Conservation (phyloP, 2,113 vertebrate species). For the Baryphthengus martii region DNA sequence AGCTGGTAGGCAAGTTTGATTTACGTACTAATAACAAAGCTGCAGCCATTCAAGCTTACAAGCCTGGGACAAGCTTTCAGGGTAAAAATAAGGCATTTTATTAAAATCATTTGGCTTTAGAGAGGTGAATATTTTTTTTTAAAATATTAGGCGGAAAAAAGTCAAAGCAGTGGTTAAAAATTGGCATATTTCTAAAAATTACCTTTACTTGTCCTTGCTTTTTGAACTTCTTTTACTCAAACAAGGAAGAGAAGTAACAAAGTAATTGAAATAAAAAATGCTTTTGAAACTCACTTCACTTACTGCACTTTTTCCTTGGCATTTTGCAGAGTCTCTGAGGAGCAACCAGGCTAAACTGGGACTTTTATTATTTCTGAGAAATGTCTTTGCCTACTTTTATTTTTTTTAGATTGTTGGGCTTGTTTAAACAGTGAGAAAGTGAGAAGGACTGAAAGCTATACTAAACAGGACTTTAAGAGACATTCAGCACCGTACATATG, state of each 20-base stretch:
- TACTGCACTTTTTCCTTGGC: background rate
- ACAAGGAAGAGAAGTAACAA: background rate
- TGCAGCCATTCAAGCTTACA: background rate
- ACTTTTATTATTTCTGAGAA: background rate
- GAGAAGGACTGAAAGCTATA: background rate
- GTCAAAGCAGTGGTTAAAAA: background rate
- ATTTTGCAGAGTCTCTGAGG: background rate
- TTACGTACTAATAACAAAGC: background rate
- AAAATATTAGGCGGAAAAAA: background rate
- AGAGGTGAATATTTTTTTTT: background rate
- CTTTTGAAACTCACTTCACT: background rate
- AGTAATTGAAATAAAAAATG: slow-evolving; percentile 32
- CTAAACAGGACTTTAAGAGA: background rate
- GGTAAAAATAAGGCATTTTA: background rate
- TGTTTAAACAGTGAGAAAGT: background rate
- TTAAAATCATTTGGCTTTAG: background rate
- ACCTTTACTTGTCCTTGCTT: background rate
- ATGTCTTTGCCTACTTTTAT: background rate
- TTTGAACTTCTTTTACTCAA: background rate
- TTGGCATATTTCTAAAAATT: background rate
- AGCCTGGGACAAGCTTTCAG: background rate
- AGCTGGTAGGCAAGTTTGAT: background rate
- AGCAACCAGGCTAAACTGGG: background rate
- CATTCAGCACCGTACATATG: background rate
- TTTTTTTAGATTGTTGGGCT: background rate